A percentile compares a stretch with the other conserved stretches of the same genome.
Evolutionary conservation across 1,140 invertebrate species (phyloP).

Genomic region (Drosophila littoralis): DNA sequence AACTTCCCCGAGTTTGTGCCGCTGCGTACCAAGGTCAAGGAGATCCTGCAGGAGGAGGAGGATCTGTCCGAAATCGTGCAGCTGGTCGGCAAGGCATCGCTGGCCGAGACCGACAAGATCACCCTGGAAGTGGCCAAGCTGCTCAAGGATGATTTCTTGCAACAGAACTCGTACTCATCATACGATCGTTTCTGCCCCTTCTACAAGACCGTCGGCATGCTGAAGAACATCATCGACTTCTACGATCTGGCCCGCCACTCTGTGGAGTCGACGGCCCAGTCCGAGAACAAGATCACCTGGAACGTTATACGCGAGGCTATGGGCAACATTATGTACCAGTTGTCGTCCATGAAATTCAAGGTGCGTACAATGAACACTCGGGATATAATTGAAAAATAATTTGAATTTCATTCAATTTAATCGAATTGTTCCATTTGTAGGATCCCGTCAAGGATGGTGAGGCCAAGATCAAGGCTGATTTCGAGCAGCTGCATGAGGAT

Average conservation of each 20-base stretch:
- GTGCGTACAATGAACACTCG: slow-evolving; percentile 85
- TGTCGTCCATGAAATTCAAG: slow-evolving; percentile 99
- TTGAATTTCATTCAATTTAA: too few species aligned
- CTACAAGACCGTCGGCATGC: slow-evolving; percentile 99
- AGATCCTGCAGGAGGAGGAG: slow-evolving; percentile 99
- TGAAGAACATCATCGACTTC: slow-evolving; percentile 99
- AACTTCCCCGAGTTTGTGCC: slow-evolving; percentile 99
- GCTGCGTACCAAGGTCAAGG: slow-evolving; percentile 95
- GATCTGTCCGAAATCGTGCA: slow-evolving; percentile 99
- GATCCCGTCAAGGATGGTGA: slow-evolving; percentile 99
- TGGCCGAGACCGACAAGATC: slow-evolving; percentile 99
- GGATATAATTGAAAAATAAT: too few species aligned
- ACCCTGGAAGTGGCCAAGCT: slow-evolving; percentile 99
- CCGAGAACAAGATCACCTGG: slow-evolving; percentile 99
- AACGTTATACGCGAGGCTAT: slow-evolving; percentile 98
- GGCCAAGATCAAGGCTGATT: slow-evolving; percentile 98
- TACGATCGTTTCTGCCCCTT: slow-evolving; percentile 99
- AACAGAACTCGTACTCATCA: slow-evolving; percentile 98
- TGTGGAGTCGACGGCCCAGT: slow-evolving; percentile 98
- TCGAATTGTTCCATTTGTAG: slow-evolving; percentile 85
- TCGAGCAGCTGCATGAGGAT: slow-evolving; percentile 97
- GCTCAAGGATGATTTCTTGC: slow-evolving; percentile 99
- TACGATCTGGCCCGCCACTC: slow-evolving; percentile 99
- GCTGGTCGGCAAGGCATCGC: slow-evolving; percentile 98
- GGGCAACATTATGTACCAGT: slow-evolving; percentile 97